Conservation (phyloP, 2,113 vertebrate genomes). For the Chamaea fasciata region DNA sequence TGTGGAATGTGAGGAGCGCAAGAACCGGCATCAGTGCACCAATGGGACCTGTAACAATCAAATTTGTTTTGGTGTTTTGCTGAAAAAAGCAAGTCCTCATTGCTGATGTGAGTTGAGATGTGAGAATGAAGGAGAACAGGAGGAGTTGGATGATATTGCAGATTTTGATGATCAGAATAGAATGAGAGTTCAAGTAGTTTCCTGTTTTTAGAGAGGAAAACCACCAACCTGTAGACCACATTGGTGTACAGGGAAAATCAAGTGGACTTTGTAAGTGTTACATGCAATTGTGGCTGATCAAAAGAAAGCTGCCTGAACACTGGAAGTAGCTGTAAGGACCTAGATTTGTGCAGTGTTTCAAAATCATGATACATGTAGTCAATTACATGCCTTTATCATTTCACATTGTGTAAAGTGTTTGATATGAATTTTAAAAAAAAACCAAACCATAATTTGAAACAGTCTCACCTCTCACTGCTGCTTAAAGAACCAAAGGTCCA, state of each 20-base stretch:
- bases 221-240: background rate
- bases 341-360: background rate
- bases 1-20: background rate
- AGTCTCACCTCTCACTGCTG: background rate
- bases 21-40: background rate
- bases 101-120: fast-evolving
- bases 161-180: background rate
- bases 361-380: fast-evolving
- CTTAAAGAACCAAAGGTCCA: background rate
- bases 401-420: background rate
- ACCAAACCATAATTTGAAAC: background rate
- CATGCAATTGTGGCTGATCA: background rate
- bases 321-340: background rate
- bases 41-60: background rate
- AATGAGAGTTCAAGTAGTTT: background rate
- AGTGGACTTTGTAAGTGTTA: background rate
- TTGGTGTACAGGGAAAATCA: background rate
- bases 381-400: background rate
- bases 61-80: background rate
- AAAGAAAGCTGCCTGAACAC: background rate
- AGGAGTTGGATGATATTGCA: background rate
- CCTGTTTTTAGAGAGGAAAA: background rate
- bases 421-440: background rate
- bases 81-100: background rate
- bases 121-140: background rate